These are phyloP conservation scores for Drosophila phalerata DNA, from an alignment of 2,888 invertebrate genomes.

Conservation along the genomic window DNA sequence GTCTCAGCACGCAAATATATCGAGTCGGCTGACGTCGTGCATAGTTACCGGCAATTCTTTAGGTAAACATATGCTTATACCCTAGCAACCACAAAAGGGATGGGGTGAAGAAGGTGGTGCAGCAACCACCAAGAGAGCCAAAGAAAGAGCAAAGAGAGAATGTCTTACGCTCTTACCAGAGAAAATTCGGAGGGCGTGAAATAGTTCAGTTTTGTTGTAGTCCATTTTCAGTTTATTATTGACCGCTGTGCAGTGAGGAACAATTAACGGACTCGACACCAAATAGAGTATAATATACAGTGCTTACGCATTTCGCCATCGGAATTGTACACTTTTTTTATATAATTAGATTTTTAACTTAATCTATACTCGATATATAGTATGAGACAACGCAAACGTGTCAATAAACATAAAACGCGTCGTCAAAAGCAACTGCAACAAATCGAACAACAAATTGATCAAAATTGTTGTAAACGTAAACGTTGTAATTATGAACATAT, in stretches of 20 bases:
- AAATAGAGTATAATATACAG: constrained; percentile 26
- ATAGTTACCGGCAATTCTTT: constrained; percentile 5
- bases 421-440: constrained; percentile 45
- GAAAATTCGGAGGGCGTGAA: constrained; percentile 10
- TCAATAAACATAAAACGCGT: constrained; percentile 50
- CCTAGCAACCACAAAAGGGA: constrained; percentile 31
- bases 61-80: constrained; percentile 44
- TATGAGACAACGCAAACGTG: constrained; percentile 68
- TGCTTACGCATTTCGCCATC: constrained; percentile 48
- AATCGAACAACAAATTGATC: constrained; percentile 34
- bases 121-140: constrained; percentile 36
- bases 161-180: constrained; percentile 2
- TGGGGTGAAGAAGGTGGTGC: constrained; percentile 28
- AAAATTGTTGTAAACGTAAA: constrained; percentile 64
- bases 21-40: constrained; percentile 29
- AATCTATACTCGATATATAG: constrained; percentile 42
- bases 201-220: constrained; percentile 54
- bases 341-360: constrained; percentile 55
- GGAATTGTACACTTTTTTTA: constrained; percentile 48
- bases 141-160: constrained; percentile 2
- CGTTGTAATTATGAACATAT: constrained; percentile 72
- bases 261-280: constrained; percentile 23
- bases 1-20: constrained; percentile 35
- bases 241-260: constrained; percentile 59
- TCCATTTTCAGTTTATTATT: constrained; percentile 20